Evolutionary conservation across 1,140 invertebrate species (phyloP).

Genomic region (Trinorchestia longiramus): DNA sequence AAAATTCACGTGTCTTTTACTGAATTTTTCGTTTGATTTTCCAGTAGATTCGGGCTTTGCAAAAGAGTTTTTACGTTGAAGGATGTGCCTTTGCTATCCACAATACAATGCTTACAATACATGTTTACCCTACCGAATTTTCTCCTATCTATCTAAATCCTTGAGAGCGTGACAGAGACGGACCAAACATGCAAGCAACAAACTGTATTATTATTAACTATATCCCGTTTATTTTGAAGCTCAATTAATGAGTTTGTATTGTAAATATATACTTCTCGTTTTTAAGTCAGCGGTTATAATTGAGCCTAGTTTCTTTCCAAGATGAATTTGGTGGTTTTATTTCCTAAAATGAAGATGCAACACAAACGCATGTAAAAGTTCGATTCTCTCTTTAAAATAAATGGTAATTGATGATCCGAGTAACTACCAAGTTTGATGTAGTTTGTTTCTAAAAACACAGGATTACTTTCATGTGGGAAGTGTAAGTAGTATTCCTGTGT

Average conservation of each 20-base stretch:
- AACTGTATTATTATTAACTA: neutral
- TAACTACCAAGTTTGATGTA: neutral
- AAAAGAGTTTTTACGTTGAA: too few relatives aligned
- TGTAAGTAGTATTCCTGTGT: neutral
- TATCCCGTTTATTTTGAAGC: neutral
- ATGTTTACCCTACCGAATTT: too few relatives aligned
- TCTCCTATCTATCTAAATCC: too few relatives aligned
- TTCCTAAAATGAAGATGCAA: neutral
- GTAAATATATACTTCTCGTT: too few relatives aligned
- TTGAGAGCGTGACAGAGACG: too few relatives aligned
- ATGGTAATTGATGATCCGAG: neutral
- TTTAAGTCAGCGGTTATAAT: too few relatives aligned
- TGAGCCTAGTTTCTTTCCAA: neutral
- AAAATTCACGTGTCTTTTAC: too few relatives aligned
- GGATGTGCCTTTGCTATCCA: too few relatives aligned
- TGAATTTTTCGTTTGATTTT: too few relatives aligned
- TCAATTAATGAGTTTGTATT: neutral
- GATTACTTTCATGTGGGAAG: neutral
- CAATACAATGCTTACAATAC: too few relatives aligned
- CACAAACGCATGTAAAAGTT: neutral
- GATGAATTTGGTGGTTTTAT: neutral
- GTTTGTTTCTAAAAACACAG: neutral
- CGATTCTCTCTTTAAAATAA: neutral
- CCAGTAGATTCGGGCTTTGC: too few relatives aligned
- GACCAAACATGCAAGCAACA: neutral